Evolutionary conservation across 2,797 vertebrate genomes (phyloP).

Genomic region (Sebastes elongatus): DNA sequence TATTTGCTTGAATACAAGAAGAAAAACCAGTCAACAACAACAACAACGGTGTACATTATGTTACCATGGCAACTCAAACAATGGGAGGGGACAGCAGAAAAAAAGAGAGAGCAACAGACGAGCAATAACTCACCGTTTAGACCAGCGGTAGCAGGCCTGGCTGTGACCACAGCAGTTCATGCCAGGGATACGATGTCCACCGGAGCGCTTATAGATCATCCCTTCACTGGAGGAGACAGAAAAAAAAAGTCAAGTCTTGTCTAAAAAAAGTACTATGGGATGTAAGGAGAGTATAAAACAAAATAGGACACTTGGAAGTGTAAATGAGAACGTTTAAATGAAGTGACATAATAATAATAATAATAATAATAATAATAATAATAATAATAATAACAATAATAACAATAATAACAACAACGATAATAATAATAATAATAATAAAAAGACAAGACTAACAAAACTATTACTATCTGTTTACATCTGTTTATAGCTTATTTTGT

Average conservation of each 20-base stretch:
- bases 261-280: neutral
- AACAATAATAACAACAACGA: too few species aligned
- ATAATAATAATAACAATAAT: too few species aligned
- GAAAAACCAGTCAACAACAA: neutral
- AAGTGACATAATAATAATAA: neutral
- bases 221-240: constrained; percentile 88
- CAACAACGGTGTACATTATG: neutral
- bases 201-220: constrained; percentile 94
- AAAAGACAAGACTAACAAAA: too few species aligned
- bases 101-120: neutral
- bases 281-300: neutral
- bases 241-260: neutral
- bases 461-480: too few species aligned
- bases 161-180: constrained; percentile 96
- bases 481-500: too few species aligned
- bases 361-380: too few species aligned
- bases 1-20: neutral
- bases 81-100: neutral
- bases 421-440: too few species aligned
- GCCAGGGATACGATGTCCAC: constrained; percentile 95
- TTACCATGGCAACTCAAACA: neutral
- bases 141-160: constrained; percentile 95
- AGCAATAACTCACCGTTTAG: constrained; percentile 87
- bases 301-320: neutral
- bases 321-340: neutral